Base-by-base conservation (phyloP, 2,888 invertebrate genomes). In the Galerucella pusilla region DNA sequence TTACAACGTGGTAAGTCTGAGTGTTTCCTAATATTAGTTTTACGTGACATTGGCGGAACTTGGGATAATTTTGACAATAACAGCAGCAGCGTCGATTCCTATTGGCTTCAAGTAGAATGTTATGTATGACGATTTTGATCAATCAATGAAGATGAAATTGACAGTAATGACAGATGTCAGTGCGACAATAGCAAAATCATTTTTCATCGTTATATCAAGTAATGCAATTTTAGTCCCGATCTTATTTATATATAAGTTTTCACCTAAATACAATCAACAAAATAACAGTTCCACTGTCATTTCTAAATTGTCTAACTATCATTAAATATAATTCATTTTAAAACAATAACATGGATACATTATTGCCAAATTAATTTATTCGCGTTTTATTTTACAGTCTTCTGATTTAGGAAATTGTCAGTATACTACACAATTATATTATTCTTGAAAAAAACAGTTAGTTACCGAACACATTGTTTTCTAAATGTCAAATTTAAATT, bases 1-100 rank as follows among this genome's bases (percentile, higher is more conserved):
- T 57, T 77, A 65, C 69, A 80, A 76, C 77, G 76, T 79, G 81
- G 81, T 81, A 80, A 81, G 80, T 78, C 75, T 68, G 52, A 72
- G 54, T 67, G 64, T 73, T 73, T 71, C 49, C 52, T 64, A 60
- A 61, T 45, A 63, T 72, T 68, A 70, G 4, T 35, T 61, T 66
- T 67, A 63, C 64, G 64, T 68, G 59, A 73, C 73, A 73, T 69
- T 73, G 70, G 68, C 70, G 67, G 63, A 57, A 71, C 67, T 42
- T 63, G 25, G 10, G 54, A 28, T 20, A 45, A 46, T 60, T 65
- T 69, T 66, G 69, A 73, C 66, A 69, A 65, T 64, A 65, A 72
- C 46, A 65, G 11, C 75, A 73, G 69, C 61, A 66, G 73, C 73
- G 75, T 12, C 49, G 66, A 60, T 35, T 60, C 16, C 28, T 68